Base-by-base conservation (phyloP, 2,888 invertebrate genomes). In the Netelia inedita region DNA sequence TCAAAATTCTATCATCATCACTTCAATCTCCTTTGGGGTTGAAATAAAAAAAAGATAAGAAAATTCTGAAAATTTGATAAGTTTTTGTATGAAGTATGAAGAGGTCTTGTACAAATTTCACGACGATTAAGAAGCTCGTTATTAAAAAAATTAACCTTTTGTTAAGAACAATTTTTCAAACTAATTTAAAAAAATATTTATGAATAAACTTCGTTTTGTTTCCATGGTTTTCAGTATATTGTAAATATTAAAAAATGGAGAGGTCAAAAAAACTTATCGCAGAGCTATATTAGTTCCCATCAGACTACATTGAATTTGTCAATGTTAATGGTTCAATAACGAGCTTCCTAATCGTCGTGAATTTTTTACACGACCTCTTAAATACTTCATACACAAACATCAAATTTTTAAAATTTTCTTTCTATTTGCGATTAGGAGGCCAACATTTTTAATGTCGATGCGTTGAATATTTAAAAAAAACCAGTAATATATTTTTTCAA, bases 221-320 rank as follows among this genome's bases (percentile, higher is more conserved):
- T 43, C 21, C 66, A 41, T 66, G 41, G 43, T 43, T 66, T 66
- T 66, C 21, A 66, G 66, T 66, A 43, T 66, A 66, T 66, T 66
- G 66, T 43, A 66, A 16, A 66, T 35, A 19, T 63, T 43, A 66
- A 16, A 43, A 66, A 66, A 66, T 35, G 14, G 66, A 66, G 35
- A 28, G 21, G 6, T 3, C 35, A 63, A 63, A 23, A 19, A 66
- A 66, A 41, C 61, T 66, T 66, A n/a, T 65, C 65, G 28, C 61
- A 63, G 41, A 65, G 65, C 41, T 65, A 65, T 41, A 65, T 41
- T 41, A 43, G 43, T 66, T 66, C 19, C 43, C 66, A 66, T 43
- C 16, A 43, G 43, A 66, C 43, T 66, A 43, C 66, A 41, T 66
- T 66, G 8, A 9, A 66, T 66, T 66, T 43, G 43, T 66, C 19